Evolutionary conservation across 1,140 invertebrate species (phyloP).

Genomic region (Parasteatoda tepidariorum): DNA sequence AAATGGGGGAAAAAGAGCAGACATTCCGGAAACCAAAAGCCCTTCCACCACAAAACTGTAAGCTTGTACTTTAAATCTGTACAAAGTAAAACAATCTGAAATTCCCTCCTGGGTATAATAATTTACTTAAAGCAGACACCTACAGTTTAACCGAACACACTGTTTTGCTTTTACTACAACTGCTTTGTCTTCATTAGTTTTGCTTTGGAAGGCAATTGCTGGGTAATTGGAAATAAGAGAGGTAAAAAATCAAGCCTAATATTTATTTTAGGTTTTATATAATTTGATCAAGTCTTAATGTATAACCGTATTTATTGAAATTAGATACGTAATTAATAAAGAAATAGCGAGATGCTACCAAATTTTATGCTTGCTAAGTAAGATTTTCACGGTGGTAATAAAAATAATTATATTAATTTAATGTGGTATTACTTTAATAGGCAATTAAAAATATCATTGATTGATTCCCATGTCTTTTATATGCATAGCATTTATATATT

Average conservation of each 20-base stretch:
- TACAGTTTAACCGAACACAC: constrained; percentile 48
- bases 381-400: too few species aligned
- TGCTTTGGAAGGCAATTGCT: constrained; percentile 29
- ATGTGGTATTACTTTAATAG: too few species aligned
- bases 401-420: too few species aligned
- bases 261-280: constrained; percentile 45
- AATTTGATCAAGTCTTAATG: too few species aligned
- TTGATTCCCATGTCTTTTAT: too few species aligned
- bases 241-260: constrained; percentile 21
- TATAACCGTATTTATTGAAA: too few species aligned
- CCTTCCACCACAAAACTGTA: too few species aligned
- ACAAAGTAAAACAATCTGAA: constrained; percentile 31
- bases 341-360: too few species aligned
- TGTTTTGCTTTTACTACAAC: constrained; percentile 46
- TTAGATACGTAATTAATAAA: too few species aligned
- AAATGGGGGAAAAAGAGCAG: background rate
- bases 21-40: background rate
- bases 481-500: too few species aligned
- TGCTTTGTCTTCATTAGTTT: constrained; percentile 40
- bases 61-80: constrained; percentile 35
- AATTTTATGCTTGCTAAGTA: too few species aligned
- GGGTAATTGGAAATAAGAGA: constrained; percentile 33
- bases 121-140: constrained; percentile 53
- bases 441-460: too few species aligned
- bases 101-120: constrained; percentile 20